Percentiles rank a stretch among this genome's conserved stretches.
Evolutionary conservation across 2,888 invertebrate genomes (phyloP).

Genomic region (Ectemnius cavifrons): DNA sequence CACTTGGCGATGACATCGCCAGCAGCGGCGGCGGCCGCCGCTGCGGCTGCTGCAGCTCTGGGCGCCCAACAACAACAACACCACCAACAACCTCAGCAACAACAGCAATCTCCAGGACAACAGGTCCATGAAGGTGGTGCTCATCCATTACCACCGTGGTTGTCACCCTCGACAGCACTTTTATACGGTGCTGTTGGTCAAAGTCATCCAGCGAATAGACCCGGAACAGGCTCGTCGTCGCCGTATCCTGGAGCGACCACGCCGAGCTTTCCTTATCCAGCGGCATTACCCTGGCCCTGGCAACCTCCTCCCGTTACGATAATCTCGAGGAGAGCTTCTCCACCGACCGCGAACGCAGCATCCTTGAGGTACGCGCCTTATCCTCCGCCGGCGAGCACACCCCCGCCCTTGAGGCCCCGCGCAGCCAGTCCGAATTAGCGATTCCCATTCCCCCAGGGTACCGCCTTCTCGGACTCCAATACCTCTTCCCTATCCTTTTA

Average conservation of each 20-base stretch:
- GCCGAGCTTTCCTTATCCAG: constrained; percentile 63
- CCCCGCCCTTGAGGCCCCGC: constrained; percentile 65
- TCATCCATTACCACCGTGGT: constrained; percentile 69
- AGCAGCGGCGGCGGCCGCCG: constrained; percentile 62
- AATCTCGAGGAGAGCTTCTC: constrained; percentile 71
- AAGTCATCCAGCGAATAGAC: constrained; percentile 50
- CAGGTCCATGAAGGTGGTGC: constrained; percentile 48
- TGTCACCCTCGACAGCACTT: constrained; percentile 70
- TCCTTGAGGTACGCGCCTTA: constrained; percentile 71
- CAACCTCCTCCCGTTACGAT: constrained; percentile 72
- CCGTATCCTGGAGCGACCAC: constrained; percentile 67
- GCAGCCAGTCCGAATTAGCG: constrained; percentile 71
- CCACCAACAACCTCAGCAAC: constrained; percentile 55
- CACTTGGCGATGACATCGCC: constrained; percentile 72
- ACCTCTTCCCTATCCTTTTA: constrained; percentile 4
- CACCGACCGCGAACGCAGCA: constrained; percentile 76
- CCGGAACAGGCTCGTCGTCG: constrained; percentile 63
- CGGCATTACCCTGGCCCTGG: constrained; percentile 74
- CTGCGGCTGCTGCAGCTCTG: constrained; percentile 58
- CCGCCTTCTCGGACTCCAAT: constrained; percentile 18
- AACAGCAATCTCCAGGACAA: constrained; percentile 43
- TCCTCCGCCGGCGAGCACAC: constrained; percentile 62
- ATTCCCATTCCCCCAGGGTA: constrained; percentile 21
- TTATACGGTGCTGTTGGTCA: constrained; percentile 70
- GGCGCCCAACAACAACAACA: constrained; percentile 57